phyloP scores from a whole-genome alignment of 92 coral and sea anemone genomes.

The Pocillopora meandrina region DNA sequence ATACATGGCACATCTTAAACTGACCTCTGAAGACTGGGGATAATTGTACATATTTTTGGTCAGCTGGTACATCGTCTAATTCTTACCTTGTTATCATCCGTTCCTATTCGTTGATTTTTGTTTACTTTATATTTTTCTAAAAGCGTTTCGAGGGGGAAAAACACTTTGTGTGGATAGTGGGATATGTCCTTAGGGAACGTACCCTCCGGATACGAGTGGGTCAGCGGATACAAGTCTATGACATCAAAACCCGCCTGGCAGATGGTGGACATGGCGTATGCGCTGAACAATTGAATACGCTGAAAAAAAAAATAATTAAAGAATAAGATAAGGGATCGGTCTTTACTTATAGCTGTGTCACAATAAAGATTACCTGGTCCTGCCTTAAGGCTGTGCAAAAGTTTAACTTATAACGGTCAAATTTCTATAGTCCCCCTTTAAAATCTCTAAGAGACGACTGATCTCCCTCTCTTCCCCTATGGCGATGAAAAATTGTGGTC shows the following conservation, averaged over 20 bases:
- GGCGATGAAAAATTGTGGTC: no score
- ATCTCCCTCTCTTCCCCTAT: no score
- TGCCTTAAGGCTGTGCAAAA: no score
- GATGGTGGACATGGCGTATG: slow-evolving; percentile 55
- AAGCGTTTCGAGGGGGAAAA: slow-evolving; percentile 40
- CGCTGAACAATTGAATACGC: slow-evolving; percentile 49
- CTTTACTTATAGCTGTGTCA: no score
- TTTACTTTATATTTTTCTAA: slow-evolving; percentile 36
- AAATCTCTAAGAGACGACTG: no score
- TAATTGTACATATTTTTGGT: no score
- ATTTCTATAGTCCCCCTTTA: no score
- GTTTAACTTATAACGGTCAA: no score
- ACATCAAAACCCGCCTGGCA: slow-evolving; percentile 55
- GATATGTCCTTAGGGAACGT: slow-evolving; percentile 33
- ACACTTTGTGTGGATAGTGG: slow-evolving; percentile 38
- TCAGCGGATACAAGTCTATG: slow-evolving; percentile 49
- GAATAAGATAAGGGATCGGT: no score
- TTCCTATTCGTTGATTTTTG: slow-evolving; percentile 12
- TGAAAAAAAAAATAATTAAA: background rate
- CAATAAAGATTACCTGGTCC: no score
- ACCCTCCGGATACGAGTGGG: slow-evolving; percentile 48
- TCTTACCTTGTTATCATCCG: background rate
- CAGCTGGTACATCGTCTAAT: background rate
- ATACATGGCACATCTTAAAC: no score
- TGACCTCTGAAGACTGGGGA: no score